phyloP scores from a whole-genome alignment of 2,888 invertebrate genomes.

The Venustoraphidia nigricollis region DNA sequence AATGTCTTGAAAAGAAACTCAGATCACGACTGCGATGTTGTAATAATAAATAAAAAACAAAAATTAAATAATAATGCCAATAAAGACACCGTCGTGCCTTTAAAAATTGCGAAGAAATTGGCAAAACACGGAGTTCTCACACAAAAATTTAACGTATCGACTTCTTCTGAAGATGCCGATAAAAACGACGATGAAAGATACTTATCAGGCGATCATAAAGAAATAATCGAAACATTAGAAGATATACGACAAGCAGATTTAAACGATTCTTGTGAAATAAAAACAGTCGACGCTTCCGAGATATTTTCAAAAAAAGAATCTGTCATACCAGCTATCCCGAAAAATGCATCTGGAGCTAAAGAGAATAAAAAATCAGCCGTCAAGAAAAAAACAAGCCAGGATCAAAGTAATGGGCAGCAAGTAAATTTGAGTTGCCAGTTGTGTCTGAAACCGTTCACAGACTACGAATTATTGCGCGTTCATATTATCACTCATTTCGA shows the following conservation, averaged over 20 bases:
- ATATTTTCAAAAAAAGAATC: constrained; percentile 1
- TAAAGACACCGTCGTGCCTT: neutral
- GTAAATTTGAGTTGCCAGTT: constrained; percentile 16
- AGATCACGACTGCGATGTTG: neutral
- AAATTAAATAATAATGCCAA: neutral
- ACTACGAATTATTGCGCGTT: constrained; percentile 14
- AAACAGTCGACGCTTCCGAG: constrained; percentile 1
- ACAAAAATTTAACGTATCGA: neutral
- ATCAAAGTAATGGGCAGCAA: neutral
- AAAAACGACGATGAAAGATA: neutral
- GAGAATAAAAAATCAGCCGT: neutral
- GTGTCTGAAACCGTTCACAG: constrained; percentile 15
- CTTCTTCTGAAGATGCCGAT: neutral
- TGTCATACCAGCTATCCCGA: neutral
- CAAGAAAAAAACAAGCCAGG: neutral
- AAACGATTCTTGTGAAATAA: neutral
- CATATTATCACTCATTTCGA: constrained; percentile 18
- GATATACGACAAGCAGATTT: neutral
- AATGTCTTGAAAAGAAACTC: neutral
- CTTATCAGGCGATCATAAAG: neutral
- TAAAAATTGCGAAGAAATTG: constrained; percentile 7
- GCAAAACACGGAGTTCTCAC: neutral
- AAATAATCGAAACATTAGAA: neutral
- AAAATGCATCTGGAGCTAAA: neutral
- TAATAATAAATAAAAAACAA: constrained; percentile 1